Evolutionary conservation across 2,797 vertebrate genomes (phyloP), one percentile per base, ranked within the genome.

Genomic region (Gymnodraco acuticeps): DNA sequence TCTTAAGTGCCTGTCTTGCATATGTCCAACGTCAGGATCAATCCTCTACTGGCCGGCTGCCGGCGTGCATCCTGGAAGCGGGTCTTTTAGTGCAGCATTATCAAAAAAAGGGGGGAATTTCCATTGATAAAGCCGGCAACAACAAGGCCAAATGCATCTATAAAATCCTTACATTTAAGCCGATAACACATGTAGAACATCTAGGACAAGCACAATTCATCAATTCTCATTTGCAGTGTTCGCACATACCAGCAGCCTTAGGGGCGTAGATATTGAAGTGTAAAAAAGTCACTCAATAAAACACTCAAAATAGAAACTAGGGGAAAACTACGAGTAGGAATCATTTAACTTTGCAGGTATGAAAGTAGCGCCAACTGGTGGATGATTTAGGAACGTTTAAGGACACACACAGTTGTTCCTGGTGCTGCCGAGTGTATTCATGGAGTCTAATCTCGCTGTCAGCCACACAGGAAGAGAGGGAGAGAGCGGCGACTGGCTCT

Each of bases 1-100:
- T 86, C 88, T 89, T 89, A 92, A 93, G 90, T 90, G 90, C 89
- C 76, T 47, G 79, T 87, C 82, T 84, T 90, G 88, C 82, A 92
- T 90, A 87, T 68, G 83, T 88, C 65, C 84, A 73, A 82, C 43
- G 82, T 88, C 82, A 77, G 77, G 77, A 94, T 94, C 92, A 91
- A 94, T 94, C 89, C 81, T 64, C 53, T 65, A 16, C 80, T 87
- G 89, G 88, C 84, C 2, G 53, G 59, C 69, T 87, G 87, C 81
- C 81, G 72, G 47, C 51, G 59, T 42, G 50, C 65, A 27, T 83
- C 81, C 82, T 64, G 82, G 80, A 88, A 85, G 43, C 11, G 50
- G 70, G 54, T 72, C 51, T 54, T 42, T 42, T 19, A 56, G 20
- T 14, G 10, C 27, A 23, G 0, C 68, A 19, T 11, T 23, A 53